A percentile compares a stretch with the other conserved stretches of the same genome.
phyloP scores from a whole-genome alignment of 2,888 invertebrate genomes.

The Pseudolycoriella hygida region DNA sequence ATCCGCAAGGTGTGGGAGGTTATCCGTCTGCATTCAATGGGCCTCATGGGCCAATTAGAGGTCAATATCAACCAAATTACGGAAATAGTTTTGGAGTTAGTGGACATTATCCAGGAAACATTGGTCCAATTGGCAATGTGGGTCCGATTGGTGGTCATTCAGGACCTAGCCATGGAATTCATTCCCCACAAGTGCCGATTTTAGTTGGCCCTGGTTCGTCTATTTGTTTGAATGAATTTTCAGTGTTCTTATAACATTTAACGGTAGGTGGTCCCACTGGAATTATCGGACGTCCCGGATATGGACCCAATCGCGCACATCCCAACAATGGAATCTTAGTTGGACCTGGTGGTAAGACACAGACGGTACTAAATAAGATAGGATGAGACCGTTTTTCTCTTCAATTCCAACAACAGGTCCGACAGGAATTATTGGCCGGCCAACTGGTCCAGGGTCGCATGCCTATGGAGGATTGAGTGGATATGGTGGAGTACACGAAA shows the following conservation, averaged over 20 bases:
- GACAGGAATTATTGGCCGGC: constrained; percentile 31
- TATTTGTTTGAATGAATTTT: too few relatives aligned
- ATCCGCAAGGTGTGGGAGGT: background rate
- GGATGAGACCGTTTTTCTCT: too few relatives aligned
- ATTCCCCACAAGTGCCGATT: background rate
- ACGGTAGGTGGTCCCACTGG: background rate
- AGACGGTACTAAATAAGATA: too few relatives aligned
- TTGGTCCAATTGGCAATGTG: too few relatives aligned
- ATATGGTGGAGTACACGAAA: background rate
- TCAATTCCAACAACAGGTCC: too few relatives aligned
- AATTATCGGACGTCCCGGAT: background rate
- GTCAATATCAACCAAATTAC: too few relatives aligned
- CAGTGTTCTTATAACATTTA: too few relatives aligned
- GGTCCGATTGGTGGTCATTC: too few relatives aligned
- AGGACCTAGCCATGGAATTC: background rate
- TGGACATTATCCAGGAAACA: background rate
- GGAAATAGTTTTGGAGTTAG: background rate
- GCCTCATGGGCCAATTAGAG: background rate
- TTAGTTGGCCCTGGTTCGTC: background rate
- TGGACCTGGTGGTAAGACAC: constrained; percentile 36
- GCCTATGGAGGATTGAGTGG: background rate
- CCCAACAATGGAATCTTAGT: constrained; percentile 22
- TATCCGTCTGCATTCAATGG: background rate
- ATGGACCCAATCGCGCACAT: constrained; percentile 8
- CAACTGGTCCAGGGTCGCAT: constrained; percentile 13